phyloP scores from a whole-genome alignment of 2,888 invertebrate genomes.

The Urechis unicinctus region DNA sequence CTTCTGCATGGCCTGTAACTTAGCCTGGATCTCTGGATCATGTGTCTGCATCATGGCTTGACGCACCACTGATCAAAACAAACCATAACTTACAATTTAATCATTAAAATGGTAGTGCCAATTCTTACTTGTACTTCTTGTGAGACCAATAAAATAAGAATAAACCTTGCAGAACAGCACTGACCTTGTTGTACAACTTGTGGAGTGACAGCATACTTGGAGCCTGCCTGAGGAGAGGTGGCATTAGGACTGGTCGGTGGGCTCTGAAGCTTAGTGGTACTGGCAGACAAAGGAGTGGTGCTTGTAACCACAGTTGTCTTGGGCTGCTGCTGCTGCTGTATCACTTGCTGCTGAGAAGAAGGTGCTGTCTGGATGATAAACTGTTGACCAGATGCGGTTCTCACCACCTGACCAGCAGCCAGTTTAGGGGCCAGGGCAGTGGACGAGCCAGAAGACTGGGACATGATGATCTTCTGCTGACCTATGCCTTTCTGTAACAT shows the following conservation, averaged over 20 bases:
- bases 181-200: constrained; percentile 86
- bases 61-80: constrained; percentile 80
- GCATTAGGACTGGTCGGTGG: neutral
- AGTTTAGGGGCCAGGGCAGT: too few relatives aligned
- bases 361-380: neutral
- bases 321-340: neutral
- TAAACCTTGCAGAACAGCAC: constrained; percentile 2
- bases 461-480: neutral
- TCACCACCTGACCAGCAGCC: too few relatives aligned
- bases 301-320: neutral
- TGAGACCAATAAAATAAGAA: too few relatives aligned
- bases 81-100: neutral
- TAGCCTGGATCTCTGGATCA: constrained; percentile 87
- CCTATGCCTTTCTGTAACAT: too few relatives aligned
- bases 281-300: neutral
- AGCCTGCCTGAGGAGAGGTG: constrained; percentile 13
- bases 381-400: constrained; percentile 4
- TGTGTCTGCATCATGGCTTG: constrained; percentile 86
- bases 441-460: neutral
- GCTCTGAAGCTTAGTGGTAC: neutral
- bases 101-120: neutral
- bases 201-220: constrained; percentile 78
- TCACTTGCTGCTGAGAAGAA: constrained; percentile 1
- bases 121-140: too few relatives aligned
- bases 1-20: constrained; percentile 76